Conservation (phyloP, 2,888 invertebrate genomes). For the Lordiphosa fenestrarum region DNA sequence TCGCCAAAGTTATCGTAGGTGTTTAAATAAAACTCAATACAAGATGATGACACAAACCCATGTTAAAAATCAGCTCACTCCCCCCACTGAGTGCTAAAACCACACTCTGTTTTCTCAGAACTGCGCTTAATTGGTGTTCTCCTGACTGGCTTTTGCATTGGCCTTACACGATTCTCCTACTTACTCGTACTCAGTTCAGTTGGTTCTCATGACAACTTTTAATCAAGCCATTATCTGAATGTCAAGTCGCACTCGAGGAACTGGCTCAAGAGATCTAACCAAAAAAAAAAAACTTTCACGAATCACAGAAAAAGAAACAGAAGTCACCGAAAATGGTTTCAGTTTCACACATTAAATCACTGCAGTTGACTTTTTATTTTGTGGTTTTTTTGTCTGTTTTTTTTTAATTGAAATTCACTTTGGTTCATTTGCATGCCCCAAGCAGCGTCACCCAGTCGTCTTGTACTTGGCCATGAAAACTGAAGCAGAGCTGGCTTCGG, state of each 20-base stretch:
- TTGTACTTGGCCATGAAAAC: slow-evolving; percentile 50
- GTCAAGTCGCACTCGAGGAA: slow-evolving; percentile 41
- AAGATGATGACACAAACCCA: too few species aligned
- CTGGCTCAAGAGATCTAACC: slow-evolving; percentile 26
- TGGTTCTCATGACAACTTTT: slow-evolving; percentile 70
- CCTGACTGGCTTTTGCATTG: slow-evolving; percentile 21
- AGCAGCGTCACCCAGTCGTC: background rate
- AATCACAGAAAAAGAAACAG: slow-evolving; percentile 11
- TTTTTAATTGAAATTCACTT: slow-evolving; percentile 57
- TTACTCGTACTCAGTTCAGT: slow-evolving; percentile 32
- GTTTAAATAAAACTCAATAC: too few species aligned
- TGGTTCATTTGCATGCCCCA: slow-evolving; percentile 46
- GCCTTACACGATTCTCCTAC: slow-evolving; percentile 2
- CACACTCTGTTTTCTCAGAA: too few species aligned
- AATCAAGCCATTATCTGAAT: slow-evolving; percentile 72
- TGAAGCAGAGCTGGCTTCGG: background rate
- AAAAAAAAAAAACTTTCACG: slow-evolving; percentile 60
- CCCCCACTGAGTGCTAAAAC: too few species aligned
- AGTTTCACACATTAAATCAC: slow-evolving; percentile 72
- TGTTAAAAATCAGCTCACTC: too few species aligned
- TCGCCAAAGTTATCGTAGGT: too few species aligned
- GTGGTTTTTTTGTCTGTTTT: slow-evolving; percentile 5
- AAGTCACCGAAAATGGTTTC: slow-evolving; percentile 50
- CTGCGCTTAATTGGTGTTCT: slow-evolving; percentile 59
- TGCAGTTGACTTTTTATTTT: slow-evolving; percentile 51